Percentiles rank a stretch among this genome's conserved stretches.
These are phyloP conservation scores for Potamarius usumacintae DNA, from an alignment of 2,113 vertebrate species.

Conservation along the genomic window DNA sequence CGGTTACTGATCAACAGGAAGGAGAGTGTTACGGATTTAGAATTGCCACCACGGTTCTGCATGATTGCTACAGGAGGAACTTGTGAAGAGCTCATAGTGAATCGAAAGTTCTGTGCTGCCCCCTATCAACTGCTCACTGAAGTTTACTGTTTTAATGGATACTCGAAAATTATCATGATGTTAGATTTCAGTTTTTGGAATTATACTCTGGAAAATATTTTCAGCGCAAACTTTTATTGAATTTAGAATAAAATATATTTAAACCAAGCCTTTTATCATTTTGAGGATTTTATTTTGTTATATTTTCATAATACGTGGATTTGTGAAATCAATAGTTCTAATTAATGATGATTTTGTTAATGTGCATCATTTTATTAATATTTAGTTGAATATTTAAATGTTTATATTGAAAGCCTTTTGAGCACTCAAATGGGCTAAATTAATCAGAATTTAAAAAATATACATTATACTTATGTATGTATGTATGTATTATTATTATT, in stretches of 20 bases:
- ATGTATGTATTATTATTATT: no score
- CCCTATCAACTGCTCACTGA: constrained; percentile 20
- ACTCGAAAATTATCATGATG: not conserved
- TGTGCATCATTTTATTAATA: not conserved
- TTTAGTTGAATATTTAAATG: not conserved
- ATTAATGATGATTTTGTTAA: not conserved
- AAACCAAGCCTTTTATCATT: not conserved
- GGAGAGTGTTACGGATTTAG: not conserved
- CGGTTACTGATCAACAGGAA: not conserved
- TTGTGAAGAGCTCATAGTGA: not conserved
- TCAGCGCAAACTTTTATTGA: not conserved
- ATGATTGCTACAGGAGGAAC: not conserved
- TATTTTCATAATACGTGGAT: not conserved
- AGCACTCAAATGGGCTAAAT: not conserved
- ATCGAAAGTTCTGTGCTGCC: constrained; percentile 25
- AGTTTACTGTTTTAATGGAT: not conserved
- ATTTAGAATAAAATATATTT: not conserved
- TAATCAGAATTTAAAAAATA: no score
- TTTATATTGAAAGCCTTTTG: not conserved
- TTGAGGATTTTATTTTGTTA: not conserved
- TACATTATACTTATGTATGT: no score
- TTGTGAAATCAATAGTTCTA: not conserved
- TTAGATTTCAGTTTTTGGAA: not conserved
- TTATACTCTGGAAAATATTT: not conserved
- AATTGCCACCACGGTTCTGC: not conserved